Evolutionary conservation across 2,797 vertebrate species (phyloP).

Genomic region (Anableps anableps): DNA sequence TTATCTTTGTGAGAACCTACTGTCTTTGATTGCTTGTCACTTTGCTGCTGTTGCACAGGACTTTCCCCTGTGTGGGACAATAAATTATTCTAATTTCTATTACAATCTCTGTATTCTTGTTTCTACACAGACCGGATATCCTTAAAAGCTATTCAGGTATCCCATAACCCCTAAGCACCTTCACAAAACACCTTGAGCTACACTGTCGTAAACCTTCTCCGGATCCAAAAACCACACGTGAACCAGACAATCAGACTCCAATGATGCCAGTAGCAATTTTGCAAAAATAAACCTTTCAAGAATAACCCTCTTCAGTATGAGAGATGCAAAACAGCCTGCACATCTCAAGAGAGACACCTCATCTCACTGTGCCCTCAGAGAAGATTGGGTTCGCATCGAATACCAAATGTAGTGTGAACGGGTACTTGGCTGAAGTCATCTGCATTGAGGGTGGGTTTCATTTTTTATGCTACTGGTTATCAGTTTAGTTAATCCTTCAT

Average conservation of each 20-base stretch:
- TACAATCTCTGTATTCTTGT: neutral
- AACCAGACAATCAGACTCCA: neutral
- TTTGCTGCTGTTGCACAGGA: no score
- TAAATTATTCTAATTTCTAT: no score
- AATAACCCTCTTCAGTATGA: neutral
- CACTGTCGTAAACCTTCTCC: neutral
- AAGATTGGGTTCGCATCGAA: constrained; percentile 36
- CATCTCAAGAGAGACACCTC: constrained; percentile 25
- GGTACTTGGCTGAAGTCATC: constrained; percentile 24
- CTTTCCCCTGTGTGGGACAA: no score
- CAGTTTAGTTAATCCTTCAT: constrained; percentile 4
- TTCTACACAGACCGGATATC: neutral
- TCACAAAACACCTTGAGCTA: neutral
- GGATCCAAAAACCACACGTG: neutral
- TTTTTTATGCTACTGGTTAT: constrained; percentile 18
- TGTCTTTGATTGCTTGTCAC: no score
- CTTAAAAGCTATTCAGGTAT: no score
- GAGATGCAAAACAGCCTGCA: neutral
- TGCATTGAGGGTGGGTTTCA: constrained; percentile 1
- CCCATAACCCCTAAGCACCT: neutral
- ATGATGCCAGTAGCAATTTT: neutral
- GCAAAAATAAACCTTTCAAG: neutral
- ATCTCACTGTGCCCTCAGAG: constrained; percentile 38
- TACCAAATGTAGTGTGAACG: constrained; percentile 6
- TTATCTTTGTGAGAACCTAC: no score